Evolutionary conservation across 2,113 vertebrate species (phyloP), one percentile per base, ranked within the genome.

Genomic region (Sebastes fasciatus): DNA sequence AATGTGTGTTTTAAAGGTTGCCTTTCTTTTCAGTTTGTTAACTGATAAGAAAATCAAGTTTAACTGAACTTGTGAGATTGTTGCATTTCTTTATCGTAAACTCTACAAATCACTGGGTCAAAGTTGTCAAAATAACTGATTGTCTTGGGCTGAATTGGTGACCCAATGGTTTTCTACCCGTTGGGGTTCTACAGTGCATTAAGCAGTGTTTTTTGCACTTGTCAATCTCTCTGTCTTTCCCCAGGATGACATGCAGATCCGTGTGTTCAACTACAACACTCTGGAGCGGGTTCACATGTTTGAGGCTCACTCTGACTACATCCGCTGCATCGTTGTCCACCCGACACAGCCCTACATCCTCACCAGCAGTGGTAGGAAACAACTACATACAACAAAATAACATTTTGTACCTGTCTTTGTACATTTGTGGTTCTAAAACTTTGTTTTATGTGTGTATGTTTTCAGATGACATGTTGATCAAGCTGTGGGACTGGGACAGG

Each of bases 401-500:
- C 34, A 34, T 34, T 34, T 34, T 34, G 34, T 34, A 2, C 34
- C 48, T 49, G 4, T 12, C 48, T 13, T 48, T 48, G 10, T 48
- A 48, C 46, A 48, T 4, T 10, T 13, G 1, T 13, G 13, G 12
- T 43, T 23, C 4, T 17, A 12, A 21, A 40, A 26, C 23, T 34
- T 1, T 52, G 8, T 89, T n/a, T 71, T 84, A 63, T 74, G 8
- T 23, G 55, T 60, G 58, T 34, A 23, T 61, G 58, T 61, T 61
- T 61, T 61, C 90, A 99, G 98, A 99, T 95, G 98, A 99, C 93
- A 99, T 99, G 98, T 95, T 99, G 82, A 99, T 99, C 93, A 99
- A 99, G 80, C 96, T 99, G 4, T 99, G 98, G 98, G 98, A 99
- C 93, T 99, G 98, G 98, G 98, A 99, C 87, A 99, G 99, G 91